A percentile compares a stretch with the other conserved stretches of the same genome.
Conservation (phyloP, 2,113 vertebrate genomes). For the Myiopsitta monachus region DNA sequence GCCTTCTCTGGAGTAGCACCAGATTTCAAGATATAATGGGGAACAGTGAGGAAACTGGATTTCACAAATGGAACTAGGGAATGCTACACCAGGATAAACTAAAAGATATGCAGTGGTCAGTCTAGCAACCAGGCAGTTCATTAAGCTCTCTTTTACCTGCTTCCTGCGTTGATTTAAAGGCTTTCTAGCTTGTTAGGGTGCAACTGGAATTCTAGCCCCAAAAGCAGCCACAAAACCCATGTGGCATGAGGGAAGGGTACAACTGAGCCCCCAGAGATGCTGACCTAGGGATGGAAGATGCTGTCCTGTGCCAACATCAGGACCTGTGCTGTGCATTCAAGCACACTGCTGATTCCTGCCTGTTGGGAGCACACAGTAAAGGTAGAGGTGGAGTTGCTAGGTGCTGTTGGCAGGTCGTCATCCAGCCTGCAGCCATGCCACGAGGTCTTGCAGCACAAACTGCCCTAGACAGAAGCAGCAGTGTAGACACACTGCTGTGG, state of each 20-base stretch:
- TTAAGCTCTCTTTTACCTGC: neutral
- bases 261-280: neutral
- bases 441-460: neutral
- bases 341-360: neutral
- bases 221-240: neutral
- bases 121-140: neutral
- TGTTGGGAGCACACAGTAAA: neutral
- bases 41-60: neutral
- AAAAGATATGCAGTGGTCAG: neutral
- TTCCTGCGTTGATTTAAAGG: neutral
- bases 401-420: neutral
- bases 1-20: neutral
- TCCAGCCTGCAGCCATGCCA: neutral
- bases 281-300: neutral
- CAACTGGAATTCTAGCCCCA: neutral
- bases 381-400: neutral
- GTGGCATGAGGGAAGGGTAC: neutral
- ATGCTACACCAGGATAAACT: neutral
- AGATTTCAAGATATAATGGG: neutral
- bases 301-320: neutral
- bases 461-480: neutral
- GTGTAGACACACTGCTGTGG: accelerated
- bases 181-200: neutral
- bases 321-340: neutral
- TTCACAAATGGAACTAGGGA: neutral